Evolutionary conservation across 2,113 vertebrate species (phyloP), one percentile per base, ranked within the genome.

Genomic region (Oceanites oceanicus): DNA sequence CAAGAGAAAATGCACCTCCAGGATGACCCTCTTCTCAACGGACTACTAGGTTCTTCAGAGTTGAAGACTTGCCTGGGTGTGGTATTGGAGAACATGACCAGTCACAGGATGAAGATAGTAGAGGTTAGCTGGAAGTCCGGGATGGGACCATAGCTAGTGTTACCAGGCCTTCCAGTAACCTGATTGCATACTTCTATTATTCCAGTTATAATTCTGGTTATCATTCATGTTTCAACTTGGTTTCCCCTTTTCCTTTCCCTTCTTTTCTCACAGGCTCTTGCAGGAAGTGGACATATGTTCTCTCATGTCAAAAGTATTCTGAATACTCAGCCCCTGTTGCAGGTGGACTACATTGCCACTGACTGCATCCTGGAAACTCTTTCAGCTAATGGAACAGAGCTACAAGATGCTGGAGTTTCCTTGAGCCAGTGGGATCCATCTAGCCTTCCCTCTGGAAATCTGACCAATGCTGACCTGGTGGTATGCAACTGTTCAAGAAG

Each of bases 51-150:
- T 34, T 97, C 93, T 30, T 82, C 94, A 0, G 96, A 98, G 1
- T 92, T 99, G 73, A 98, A 98, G 78, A 98, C 98, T 80, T 99
- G 99, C 36, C 95, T 99, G 74, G 99, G 99, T 96, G 98, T 97
- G 0, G 97, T 97, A 2, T 17, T 99, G 96, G 99, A 99, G 90
- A 99, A 99, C 96, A 83, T 94, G 66, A 82, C 40, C 3, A 95
- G 98, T 34, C 97, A 95, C 25, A 98, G 90, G 91, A 98, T 99
- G 92, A 99, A 98, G 97, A 98, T 99, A 70, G 61, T 99, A 34
- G 99, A 99, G 99, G 99, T 99, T 94, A 94, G 96, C 58, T 22
- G 26, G 44, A 77, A 92, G 49, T 45, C 45, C 7, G 6, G 40
- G 32, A 50, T 47, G 59, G 45, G 38, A 53, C 8, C 0, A 0